These are phyloP conservation scores for Muscina levida DNA, from an alignment of 2,888 invertebrate genomes.

Conservation along the genomic window DNA sequence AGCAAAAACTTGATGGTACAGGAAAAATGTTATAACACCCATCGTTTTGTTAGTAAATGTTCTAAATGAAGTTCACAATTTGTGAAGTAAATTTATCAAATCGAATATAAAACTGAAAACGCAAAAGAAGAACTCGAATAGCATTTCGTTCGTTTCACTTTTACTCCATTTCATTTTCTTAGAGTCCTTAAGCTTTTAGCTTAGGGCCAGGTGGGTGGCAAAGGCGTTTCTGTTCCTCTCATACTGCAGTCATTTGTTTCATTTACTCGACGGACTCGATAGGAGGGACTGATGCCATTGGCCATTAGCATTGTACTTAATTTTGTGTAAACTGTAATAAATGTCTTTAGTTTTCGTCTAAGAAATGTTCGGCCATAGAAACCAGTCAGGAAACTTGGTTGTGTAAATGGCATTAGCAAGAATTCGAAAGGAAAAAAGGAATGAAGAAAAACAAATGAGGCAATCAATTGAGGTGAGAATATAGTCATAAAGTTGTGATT, in stretches of 20 bases:
- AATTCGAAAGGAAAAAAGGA: background rate
- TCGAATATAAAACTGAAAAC: constrained; percentile 14
- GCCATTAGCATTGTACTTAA: constrained; percentile 62
- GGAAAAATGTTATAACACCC: constrained; percentile 56
- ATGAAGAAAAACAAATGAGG: constrained; percentile 1
- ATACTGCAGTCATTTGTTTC: background rate
- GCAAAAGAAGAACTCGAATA: constrained; percentile 8
- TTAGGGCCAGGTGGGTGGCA: background rate
- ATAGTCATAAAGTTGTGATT: constrained; percentile 64
- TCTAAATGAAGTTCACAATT: constrained; percentile 63
- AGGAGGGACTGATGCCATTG: constrained; percentile 37
- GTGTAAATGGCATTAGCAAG: background rate
- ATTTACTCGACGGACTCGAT: background rate
- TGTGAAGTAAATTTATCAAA: constrained; percentile 64
- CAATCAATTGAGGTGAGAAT: constrained; percentile 60
- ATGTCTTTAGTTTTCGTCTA: constrained; percentile 51
- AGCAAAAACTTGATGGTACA: background rate
- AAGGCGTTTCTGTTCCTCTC: background rate
- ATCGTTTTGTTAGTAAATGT: constrained; percentile 52
- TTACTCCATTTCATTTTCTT: constrained; percentile 15
- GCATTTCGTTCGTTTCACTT: constrained; percentile 40
- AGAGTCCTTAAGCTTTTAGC: background rate
- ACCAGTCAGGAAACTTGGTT: background rate
- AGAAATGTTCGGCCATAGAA: background rate
- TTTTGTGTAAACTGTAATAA: constrained; percentile 64